A percentile compares a stretch with the other conserved stretches of the same genome.
Conservation (phyloP, 2,888 invertebrate genomes). For the Danaus chrysippus region DNA sequence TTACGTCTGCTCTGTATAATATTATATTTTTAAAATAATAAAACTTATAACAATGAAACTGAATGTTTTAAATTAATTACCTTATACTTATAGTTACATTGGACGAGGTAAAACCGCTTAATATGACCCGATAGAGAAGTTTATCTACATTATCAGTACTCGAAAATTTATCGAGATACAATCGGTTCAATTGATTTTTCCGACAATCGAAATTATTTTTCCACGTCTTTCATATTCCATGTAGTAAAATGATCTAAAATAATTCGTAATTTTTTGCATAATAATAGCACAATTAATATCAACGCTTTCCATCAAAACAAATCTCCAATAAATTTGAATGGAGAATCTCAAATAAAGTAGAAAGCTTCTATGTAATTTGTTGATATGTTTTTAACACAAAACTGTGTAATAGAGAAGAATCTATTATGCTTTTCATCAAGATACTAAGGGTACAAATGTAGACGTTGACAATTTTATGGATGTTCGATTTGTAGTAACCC, state of each 20-base stretch:
- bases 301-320: no score
- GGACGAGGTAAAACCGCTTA: conserved; percentile 31
- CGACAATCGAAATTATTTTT: conserved; percentile 30
- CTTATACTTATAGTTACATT: not conserved
- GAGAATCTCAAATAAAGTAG: no score
- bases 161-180: conserved; percentile 63
- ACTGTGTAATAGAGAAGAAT: not conserved
- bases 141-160: conserved; percentile 52
- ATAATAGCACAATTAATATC: no score
- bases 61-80: not conserved
- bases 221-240: not conserved
- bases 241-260: not conserved
- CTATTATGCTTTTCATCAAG: conserved; percentile 34
- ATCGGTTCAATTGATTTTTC: conserved; percentile 71
- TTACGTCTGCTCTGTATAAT: no score
- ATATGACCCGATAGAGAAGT: conserved; percentile 42
- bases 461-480: conserved; percentile 36
- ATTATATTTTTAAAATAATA: no score
- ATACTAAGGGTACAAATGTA: conserved; percentile 31
- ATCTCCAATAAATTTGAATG: no score
- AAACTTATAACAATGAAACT: no score
- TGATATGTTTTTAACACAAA: not conserved
- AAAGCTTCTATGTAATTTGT: no score
- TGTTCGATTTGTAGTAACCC: conserved; percentile 37
- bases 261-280: not conserved